A percentile compares a stretch with the other conserved stretches of the same genome.
phyloP scores from a whole-genome alignment of 1,140 invertebrate species.

The Eupristina koningsbergeri region DNA sequence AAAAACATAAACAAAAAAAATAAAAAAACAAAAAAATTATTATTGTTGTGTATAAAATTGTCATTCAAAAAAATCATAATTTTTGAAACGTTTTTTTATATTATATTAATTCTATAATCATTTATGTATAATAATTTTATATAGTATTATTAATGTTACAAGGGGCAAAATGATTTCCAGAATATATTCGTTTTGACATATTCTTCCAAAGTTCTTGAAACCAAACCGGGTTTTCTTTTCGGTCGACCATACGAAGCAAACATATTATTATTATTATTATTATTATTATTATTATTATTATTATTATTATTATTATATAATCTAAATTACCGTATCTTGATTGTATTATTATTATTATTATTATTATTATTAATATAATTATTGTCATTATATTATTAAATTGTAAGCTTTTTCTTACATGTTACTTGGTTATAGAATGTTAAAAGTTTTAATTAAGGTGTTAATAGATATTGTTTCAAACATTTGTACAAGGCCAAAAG shows the following conservation, averaged over 20 bases:
- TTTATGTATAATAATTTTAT: not conserved
- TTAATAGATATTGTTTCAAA: slow-evolving; percentile 13
- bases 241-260: slow-evolving; percentile 64
- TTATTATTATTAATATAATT: slow-evolving; percentile 59
- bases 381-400: slow-evolving; percentile 54
- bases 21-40: slow-evolving; percentile 24
- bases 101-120: slow-evolving; percentile 34
- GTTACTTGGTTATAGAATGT: not conserved
- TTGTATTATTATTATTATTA: slow-evolving; percentile 52
- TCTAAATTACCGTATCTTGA: slow-evolving; percentile 51
- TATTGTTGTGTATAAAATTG: slow-evolving; percentile 8
- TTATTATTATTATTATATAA: slow-evolving; percentile 54
- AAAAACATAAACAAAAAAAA: too few species aligned
- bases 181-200: slow-evolving; percentile 40
- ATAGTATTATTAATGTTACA: slow-evolving; percentile 32
- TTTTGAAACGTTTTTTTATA: slow-evolving; percentile 15
- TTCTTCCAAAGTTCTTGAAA: slow-evolving; percentile 48
- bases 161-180: slow-evolving; percentile 32
- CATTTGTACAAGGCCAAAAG: not conserved
- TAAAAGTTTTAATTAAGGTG: slow-evolving; percentile 1
- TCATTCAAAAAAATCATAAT: not conserved
- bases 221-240: slow-evolving; percentile 49
- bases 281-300: slow-evolving; percentile 49
- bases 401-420: slow-evolving; percentile 13
- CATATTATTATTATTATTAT: slow-evolving; percentile 54